Evolutionary conservation across 2,113 vertebrate species (phyloP), one percentile per base, ranked within the genome.

Genomic region (Etheostoma cragini): DNA sequence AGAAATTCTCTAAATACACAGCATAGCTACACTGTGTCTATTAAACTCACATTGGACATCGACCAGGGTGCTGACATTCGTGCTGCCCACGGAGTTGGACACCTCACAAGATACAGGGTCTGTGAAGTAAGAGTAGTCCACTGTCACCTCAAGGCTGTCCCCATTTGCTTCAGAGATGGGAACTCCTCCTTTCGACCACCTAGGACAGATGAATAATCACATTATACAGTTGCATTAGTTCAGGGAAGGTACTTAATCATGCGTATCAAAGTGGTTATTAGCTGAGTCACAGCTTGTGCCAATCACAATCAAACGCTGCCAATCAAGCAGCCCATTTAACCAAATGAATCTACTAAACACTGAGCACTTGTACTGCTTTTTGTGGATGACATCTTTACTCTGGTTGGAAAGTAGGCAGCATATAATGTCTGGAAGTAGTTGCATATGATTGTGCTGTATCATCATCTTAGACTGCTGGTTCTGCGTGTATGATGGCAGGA

Each of bases 41-140:
- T 54, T 47, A 42, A 56, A 94, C 97, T 96, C 88, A 98, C 97
- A 97, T 38, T 96, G 95, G 33, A 97, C 97, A 14, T 98, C 96
- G 49, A 97, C 95, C 54, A 96, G 94, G 0, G 96, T 97, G 95
- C 96, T 98, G 87, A 97, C 95, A 56, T 98, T 98, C 85, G 96
- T 96, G 88, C 94, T 97, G 17, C 97, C 97, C 79, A 97, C 96
- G 0, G 95, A 96, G 81, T 98, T 98, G 87, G 96, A 96, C 87
- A 97, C 97, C 82, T 97, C 96, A 4, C 97, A 98, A 76, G 97
- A 98, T 79, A 98, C 95, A 0, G 97, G 97, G 64, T 97, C 96
- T 0, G 96, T 98, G 92, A 97, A 96, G 87, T 97, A 97, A 0
- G 97, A 97, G 85, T 96, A 92, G 52, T 98, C 97, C 13, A 96